A percentile compares a stretch with the other conserved stretches of the same genome.
Evolutionary conservation across 2,113 vertebrate species (phyloP).

Genomic region (Oreocharis arfaki): DNA sequence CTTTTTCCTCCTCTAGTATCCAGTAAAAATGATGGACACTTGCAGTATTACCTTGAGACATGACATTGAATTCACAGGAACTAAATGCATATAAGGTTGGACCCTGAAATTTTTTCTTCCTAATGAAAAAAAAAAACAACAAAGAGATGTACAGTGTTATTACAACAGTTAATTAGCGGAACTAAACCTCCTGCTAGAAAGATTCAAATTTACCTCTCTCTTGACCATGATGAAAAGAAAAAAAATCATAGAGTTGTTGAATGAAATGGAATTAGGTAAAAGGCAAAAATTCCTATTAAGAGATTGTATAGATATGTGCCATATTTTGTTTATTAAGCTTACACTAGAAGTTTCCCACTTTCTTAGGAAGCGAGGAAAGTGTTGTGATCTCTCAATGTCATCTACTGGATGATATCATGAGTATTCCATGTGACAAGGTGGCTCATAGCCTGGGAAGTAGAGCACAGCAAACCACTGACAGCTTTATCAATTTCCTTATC

Average conservation of each 20-base stretch:
- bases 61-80: neutral
- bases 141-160: neutral
- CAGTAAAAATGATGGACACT: neutral
- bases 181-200: neutral
- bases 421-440: neutral
- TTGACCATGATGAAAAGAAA: neutral
- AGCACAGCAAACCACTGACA: neutral
- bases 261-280: neutral
- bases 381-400: neutral
- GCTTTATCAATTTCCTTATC: neutral
- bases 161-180: neutral
- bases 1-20: neutral
- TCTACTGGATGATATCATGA: neutral
- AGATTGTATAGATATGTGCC: neutral
- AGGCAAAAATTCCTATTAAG: neutral
- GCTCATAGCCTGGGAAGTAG: neutral
- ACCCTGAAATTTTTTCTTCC: neutral
- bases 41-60: neutral
- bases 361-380: neutral
- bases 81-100: neutral
- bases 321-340: neutral
- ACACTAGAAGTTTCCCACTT: neutral
- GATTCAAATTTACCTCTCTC: neutral
- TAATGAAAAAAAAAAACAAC: neutral
- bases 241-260: neutral